Percentiles rank a stretch among this genome's conserved stretches.
Evolutionary conservation across 2,888 invertebrate species (phyloP).

Genomic region (Eupithecia pulchellata): DNA sequence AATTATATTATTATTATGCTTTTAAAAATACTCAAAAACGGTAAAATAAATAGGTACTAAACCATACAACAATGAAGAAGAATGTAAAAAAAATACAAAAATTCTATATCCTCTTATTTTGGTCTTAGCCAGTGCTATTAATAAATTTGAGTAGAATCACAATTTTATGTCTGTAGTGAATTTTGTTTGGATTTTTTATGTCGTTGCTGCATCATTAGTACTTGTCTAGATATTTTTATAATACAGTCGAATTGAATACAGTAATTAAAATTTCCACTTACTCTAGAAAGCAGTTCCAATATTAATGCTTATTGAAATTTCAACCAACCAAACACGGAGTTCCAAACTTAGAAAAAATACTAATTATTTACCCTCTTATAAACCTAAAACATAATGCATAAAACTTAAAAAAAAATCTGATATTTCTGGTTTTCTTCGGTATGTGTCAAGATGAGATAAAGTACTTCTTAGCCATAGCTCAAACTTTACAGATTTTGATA

Average conservation of each 20-base stretch:
- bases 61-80: neutral
- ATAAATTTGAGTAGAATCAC: neutral
- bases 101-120: neutral
- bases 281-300: neutral
- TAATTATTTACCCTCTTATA: too few species aligned
- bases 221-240: neutral
- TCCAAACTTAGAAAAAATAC: neutral
- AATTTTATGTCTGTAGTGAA: neutral
- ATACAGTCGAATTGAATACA: neutral
- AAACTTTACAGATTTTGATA: neutral
- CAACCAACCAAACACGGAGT: neutral
- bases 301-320: neutral
- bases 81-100: constrained; percentile 1
- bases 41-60: neutral
- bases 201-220: neutral
- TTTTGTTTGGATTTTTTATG: neutral
- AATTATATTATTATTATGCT: too few species aligned
- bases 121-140: neutral
- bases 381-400: too few species aligned
- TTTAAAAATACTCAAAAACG: neutral
- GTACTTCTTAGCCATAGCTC: neutral
- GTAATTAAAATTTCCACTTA: neutral
- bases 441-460: neutral
- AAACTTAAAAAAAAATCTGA: too few species aligned
- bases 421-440: too few species aligned